Evolutionary conservation across 2,888 invertebrate genomes (phyloP).

Genomic region (Agrilus biguttatus): DNA sequence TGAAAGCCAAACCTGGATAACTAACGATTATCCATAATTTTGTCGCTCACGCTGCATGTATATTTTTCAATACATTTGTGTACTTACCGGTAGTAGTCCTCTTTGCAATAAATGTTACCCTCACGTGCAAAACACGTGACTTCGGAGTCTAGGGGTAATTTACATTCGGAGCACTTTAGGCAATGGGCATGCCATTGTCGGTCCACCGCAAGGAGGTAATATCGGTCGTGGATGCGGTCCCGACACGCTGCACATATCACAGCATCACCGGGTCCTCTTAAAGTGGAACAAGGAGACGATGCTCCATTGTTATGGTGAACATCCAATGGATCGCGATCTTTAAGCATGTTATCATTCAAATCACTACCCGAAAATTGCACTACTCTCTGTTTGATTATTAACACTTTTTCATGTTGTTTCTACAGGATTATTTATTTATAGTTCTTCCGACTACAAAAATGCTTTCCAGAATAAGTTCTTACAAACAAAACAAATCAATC

Average conservation of each 20-base stretch:
- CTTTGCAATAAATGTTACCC: slow-evolving; percentile 85
- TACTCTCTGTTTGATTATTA: too few relatives aligned
- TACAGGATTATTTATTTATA: too few relatives aligned
- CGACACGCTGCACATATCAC: slow-evolving; percentile 46
- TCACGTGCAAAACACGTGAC: slow-evolving; percentile 80
- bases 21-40: too few relatives aligned
- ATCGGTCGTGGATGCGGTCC: slow-evolving; percentile 46
- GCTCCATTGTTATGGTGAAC: slow-evolving; percentile 22
- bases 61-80: too few relatives aligned
- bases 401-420: too few relatives aligned
- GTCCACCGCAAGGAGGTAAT: slow-evolving; percentile 71
- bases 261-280: slow-evolving; percentile 25
- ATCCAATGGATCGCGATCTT: slow-evolving; percentile 48
- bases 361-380: too few relatives aligned
- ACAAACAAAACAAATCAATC: too few relatives aligned
- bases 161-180: slow-evolving; percentile 73
- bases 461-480: too few relatives aligned
- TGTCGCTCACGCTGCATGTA: too few relatives aligned
- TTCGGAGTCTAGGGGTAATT: slow-evolving; percentile 69
- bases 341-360: slow-evolving; percentile 37
- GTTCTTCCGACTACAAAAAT: too few relatives aligned
- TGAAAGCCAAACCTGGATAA: too few relatives aligned
- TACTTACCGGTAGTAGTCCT: slow-evolving; percentile 84
- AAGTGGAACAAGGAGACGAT: slow-evolving; percentile 31
- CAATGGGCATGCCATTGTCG: slow-evolving; percentile 82